A percentile compares a stretch with the other conserved stretches of the same genome.
Evolutionary conservation across 2,888 invertebrate genomes (phyloP).

Genomic region (Serripes groenlandicus): DNA sequence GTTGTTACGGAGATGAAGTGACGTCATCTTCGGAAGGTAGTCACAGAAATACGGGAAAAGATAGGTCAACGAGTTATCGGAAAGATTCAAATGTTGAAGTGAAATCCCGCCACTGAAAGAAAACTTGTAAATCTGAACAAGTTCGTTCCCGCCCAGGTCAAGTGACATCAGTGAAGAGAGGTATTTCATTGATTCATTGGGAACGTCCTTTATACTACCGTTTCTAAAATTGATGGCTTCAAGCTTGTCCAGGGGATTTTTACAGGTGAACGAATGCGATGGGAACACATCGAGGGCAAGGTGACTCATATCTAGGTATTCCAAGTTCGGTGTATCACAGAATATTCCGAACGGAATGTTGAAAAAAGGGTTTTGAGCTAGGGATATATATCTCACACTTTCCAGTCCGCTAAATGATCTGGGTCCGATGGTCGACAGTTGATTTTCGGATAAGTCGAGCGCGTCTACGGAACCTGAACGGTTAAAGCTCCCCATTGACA

Average conservation of each 20-base stretch:
- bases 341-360: conserved; percentile 44
- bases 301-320: conserved; percentile 38
- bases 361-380: conserved; percentile 10
- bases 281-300: conserved; percentile 36
- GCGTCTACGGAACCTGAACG: conserved; percentile 34
- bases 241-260: conserved; percentile 29
- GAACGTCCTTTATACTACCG: conserved; percentile 36
- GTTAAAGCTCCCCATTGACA: conserved; percentile 22
- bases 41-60: conserved; percentile 56
- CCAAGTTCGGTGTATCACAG: conserved; percentile 33
- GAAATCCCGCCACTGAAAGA: conserved; percentile 41
- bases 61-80: conserved; percentile 24
- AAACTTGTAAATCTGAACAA: conserved; percentile 38
- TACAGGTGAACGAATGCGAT: conserved; percentile 45
- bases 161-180: conserved; percentile 34
- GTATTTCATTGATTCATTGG: conserved; percentile 37
- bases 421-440: conserved; percentile 15
- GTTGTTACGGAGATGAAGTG: conserved; percentile 43
- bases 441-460: conserved; percentile 55
- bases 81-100: conserved; percentile 44
- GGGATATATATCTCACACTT: conserved; percentile 45
- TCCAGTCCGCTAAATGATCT: conserved; percentile 33
- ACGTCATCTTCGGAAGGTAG: conserved; percentile 45
- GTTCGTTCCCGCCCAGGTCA: conserved; percentile 33
- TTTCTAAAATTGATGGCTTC: conserved; percentile 35